Conservation (phyloP, 1,140 invertebrate genomes). For the Lasioglossum baleicum region DNA sequence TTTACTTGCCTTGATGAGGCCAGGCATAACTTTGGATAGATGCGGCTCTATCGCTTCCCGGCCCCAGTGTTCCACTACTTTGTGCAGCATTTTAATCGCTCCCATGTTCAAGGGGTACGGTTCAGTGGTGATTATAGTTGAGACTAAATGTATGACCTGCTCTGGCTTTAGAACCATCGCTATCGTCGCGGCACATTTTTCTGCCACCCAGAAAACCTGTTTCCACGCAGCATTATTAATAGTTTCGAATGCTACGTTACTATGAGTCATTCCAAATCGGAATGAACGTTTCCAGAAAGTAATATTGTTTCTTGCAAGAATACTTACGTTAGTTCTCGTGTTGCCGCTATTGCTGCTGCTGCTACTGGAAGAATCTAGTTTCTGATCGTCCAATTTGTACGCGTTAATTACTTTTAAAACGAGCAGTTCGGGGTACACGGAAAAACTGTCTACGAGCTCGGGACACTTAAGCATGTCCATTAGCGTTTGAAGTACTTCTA, state of each 20-base stretch:
- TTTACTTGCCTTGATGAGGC: slow-evolving; percentile 87
- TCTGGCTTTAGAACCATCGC: slow-evolving; percentile 87
- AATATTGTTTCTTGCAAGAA: not conserved
- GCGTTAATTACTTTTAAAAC: slow-evolving; percentile 92
- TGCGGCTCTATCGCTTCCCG: slow-evolving; percentile 86
- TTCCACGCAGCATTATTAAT: not conserved
- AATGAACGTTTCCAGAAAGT: not conserved
- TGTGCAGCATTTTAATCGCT: slow-evolving; percentile 95
- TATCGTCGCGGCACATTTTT: slow-evolving; percentile 86
- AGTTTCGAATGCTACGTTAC: not conserved
- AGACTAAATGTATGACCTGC: slow-evolving; percentile 84
- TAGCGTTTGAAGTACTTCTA: slow-evolving; percentile 87
- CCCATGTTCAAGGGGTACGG: slow-evolving; percentile 92
- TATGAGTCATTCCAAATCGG: too few relatives aligned
- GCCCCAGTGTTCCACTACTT: slow-evolving; percentile 88
- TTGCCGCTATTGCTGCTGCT: slow-evolving; percentile 66
- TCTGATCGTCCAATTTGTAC: slow-evolving; percentile 82
- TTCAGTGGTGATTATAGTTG: slow-evolving; percentile 91
- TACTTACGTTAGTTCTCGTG: slow-evolving; percentile 77
- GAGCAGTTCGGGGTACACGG: slow-evolving; percentile 92
- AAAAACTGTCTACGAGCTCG: slow-evolving; percentile 88
- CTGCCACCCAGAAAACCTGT: slow-evolving; percentile 80
- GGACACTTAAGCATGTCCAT: slow-evolving; percentile 90
- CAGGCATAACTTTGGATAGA: slow-evolving; percentile 91
- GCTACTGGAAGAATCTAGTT: slow-evolving; percentile 61